Percentiles rank a stretch among this genome's conserved stretches.
These are phyloP conservation scores for Tuberolachnus salignus DNA, from an alignment of 2,888 invertebrate genomes.

Conservation along the genomic window DNA sequence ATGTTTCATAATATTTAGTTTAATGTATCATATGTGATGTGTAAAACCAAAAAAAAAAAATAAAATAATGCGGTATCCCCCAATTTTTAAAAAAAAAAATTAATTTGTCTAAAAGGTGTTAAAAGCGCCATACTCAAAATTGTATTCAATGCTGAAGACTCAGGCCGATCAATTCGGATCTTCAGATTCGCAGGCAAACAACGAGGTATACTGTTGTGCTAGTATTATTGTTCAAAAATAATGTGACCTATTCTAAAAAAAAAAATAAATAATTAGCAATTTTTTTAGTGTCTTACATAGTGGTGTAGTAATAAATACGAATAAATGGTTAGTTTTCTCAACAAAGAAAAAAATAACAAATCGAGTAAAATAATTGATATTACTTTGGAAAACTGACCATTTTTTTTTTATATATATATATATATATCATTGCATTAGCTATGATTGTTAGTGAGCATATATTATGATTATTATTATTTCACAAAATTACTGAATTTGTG, in stretches of 20 bases:
- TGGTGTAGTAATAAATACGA: constrained; percentile 41
- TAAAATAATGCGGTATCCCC: constrained; percentile 44
- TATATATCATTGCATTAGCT: constrained; percentile 42
- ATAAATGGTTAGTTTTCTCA: constrained; percentile 30
- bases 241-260: constrained; percentile 19
- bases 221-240: constrained; percentile 23
- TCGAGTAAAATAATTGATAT: not conserved
- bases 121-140: constrained; percentile 96
- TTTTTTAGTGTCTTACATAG: constrained; percentile 36
- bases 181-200: constrained; percentile 66
- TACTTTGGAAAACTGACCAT: constrained; percentile 31
- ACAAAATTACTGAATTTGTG: constrained; percentile 35
- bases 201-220: constrained; percentile 60
- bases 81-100: constrained; percentile 60
- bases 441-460: constrained; percentile 47
- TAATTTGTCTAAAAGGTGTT: constrained; percentile 74
- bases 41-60: not conserved
- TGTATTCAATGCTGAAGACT: constrained; percentile 95
- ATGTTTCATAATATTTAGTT: constrained; percentile 16
- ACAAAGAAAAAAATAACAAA: no score
- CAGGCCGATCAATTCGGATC: constrained; percentile 81
- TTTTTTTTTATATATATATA: no score
- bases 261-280: constrained; percentile 40
- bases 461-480: constrained; percentile 17
- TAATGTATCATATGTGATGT: not conserved